Conservation (phyloP, 1,140 invertebrate species). For the Acyrthosiphon pisum region DNA sequence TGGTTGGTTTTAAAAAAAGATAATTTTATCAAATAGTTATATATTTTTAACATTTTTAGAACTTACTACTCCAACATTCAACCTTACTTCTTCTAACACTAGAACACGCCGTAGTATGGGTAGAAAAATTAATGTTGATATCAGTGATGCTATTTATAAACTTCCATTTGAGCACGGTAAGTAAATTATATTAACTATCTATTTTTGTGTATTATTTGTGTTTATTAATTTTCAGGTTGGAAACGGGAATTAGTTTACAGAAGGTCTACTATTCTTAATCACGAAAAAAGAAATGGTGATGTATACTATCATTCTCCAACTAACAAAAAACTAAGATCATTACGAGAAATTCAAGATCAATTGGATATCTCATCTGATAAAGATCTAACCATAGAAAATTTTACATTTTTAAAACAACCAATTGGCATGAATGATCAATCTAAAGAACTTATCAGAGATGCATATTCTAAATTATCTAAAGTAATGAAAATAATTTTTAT, state of each 20-base stretch:
- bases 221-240: conserved; percentile 67
- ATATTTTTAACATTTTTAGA: conserved; percentile 19
- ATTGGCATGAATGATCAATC: conserved; percentile 74
- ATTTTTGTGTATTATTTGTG: neutral
- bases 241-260: conserved; percentile 76
- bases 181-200: neutral
- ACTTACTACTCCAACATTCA: conserved; percentile 48
- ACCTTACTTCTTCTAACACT: conserved; percentile 5
- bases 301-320: conserved; percentile 79
- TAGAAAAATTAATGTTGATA: conserved; percentile 63
- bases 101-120: conserved; percentile 42
- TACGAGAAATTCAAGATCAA: conserved; percentile 68
- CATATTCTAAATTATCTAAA: conserved; percentile 44
- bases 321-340: conserved; percentile 76
- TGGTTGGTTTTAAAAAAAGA: too few relatives aligned
- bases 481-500: neutral
- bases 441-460: conserved; percentile 61
- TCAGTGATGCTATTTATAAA: conserved; percentile 65
- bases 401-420: conserved; percentile 78
- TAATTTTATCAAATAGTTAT: neutral
- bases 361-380: conserved; percentile 62
- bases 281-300: conserved; percentile 69
- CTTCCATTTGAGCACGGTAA: conserved; percentile 72
- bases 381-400: conserved; percentile 74
- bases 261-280: conserved; percentile 61